Percentiles rank a stretch among this genome's conserved stretches.
These are phyloP conservation scores for Polyergus mexicanus DNA, from an alignment of 1,140 invertebrate genomes.

Conservation along the genomic window DNA sequence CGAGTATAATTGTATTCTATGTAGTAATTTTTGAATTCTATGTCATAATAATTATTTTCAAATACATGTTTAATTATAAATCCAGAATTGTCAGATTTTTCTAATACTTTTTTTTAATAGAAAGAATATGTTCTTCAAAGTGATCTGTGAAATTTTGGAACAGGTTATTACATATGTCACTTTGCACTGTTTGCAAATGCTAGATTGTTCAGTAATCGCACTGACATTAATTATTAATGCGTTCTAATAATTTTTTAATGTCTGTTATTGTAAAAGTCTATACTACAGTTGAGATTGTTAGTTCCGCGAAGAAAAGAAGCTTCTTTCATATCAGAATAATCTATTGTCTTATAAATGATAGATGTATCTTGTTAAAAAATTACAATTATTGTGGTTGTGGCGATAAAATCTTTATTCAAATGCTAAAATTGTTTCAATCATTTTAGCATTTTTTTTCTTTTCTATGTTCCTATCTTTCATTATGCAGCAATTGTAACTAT, in stretches of 20 bases:
- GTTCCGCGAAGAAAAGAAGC: background rate
- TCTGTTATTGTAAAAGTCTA: background rate
- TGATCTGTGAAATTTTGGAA: slow-evolving; percentile 11
- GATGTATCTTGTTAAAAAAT: slow-evolving; percentile 34
- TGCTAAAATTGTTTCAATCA: slow-evolving; percentile 16
- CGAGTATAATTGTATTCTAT: background rate
- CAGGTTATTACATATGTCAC: background rate
- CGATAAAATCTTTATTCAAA: slow-evolving; percentile 29
- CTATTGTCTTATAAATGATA: slow-evolving; percentile 4
- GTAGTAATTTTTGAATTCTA: background rate
- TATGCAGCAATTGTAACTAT: background rate
- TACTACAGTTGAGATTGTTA: slow-evolving; percentile 10
- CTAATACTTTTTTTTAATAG: background rate
- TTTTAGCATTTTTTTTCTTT: background rate
- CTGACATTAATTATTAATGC: slow-evolving; percentile 28
- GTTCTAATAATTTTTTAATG: background rate
- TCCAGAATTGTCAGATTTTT: slow-evolving; percentile 9
- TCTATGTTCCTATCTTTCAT: slow-evolving; percentile 13
- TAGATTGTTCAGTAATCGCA: slow-evolving; percentile 20
- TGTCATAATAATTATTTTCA: slow-evolving; percentile 32
- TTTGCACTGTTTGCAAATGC: slow-evolving; percentile 17
- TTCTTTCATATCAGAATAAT: slow-evolving; percentile 22
- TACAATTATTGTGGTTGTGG: slow-evolving; percentile 40
- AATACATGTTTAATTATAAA: slow-evolving; percentile 16
- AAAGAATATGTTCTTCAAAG: background rate